Base-by-base conservation (phyloP, 2,888 invertebrate genomes). In the Drosophila mayaguana region DNA sequence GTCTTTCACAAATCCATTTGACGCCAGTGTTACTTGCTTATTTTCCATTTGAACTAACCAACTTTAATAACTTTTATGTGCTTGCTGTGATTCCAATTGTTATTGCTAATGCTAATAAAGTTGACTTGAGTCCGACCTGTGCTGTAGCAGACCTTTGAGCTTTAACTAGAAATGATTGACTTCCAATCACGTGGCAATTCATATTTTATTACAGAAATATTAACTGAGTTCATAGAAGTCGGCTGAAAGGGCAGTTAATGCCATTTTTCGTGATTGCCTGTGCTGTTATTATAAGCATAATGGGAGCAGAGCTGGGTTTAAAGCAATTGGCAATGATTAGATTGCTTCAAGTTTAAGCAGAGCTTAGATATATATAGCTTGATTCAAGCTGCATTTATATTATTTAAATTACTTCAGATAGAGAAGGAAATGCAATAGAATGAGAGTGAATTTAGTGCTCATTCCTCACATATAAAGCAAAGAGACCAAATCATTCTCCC, bases 41-140 rank as follows among this genome's bases (percentile, higher is more conserved):
- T 72, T 63, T 50, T 34, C 64, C 40, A 67, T 68, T 53, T 61
- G 43, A 36, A 32, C 42, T 16, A 59, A 20, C 36, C 50, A 60
- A 68, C 25, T 57, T 56, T 53, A 53, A 62, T 32, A 61, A 67
- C 60, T 61, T 61, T 61, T 57, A 42, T 61, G 28, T 32, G 18
- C 48, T 22, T 55, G 32, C 50, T 57, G 54, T 55, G 66, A 54
- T 72, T 61, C 42, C 51, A 40, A 69, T 14, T 51, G 43, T 36
- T 45, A 50, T 43, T 32, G 32, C 22, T 11, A 34, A 34, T 53
- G 40, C 32, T 32, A 7, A 60, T 50, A 14, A 0, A n/a, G 4
- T 28, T 25, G 46, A 48, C 50, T 14, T 3, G 1, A 11, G 11
- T 11, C 12, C 48, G 36, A 32, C 18, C 51, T 34, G 12, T 36